Conservation (phyloP, 2,888 invertebrate genomes). For the Xestoiulus laeticollis region DNA sequence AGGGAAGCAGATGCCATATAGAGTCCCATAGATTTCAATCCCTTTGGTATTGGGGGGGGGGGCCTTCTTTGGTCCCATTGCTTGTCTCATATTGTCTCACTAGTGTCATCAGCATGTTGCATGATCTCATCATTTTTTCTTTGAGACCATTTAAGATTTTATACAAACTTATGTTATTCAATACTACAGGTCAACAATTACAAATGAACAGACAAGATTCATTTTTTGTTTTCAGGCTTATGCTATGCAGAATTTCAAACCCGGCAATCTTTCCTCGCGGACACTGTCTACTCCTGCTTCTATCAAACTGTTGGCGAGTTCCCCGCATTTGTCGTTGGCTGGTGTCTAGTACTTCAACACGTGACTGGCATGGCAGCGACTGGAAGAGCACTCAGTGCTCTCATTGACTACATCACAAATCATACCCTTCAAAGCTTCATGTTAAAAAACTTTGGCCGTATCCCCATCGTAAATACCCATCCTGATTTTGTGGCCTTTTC, state of each 20-base stretch:
- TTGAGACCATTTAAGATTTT: too few species aligned
- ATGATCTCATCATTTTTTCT: too few species aligned
- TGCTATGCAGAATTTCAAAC: slow-evolving; percentile 57
- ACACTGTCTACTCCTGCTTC: slow-evolving; percentile 56
- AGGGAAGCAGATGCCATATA: too few species aligned
- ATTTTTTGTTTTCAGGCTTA: slow-evolving; percentile 53
- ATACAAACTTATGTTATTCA: background rate
- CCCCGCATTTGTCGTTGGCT: slow-evolving; percentile 57
- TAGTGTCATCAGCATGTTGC: too few species aligned
- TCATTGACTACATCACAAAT: slow-evolving; percentile 52
- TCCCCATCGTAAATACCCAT: background rate
- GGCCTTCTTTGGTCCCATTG: too few species aligned
- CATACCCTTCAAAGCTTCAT: slow-evolving; percentile 46
- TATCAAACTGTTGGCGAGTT: slow-evolving; percentile 57
- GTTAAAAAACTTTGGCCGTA: slow-evolving; percentile 24
- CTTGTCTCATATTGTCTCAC: too few species aligned
- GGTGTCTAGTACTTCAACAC: slow-evolving; percentile 56
- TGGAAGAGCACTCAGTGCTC: slow-evolving; percentile 53
- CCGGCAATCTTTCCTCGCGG: slow-evolving; percentile 49
- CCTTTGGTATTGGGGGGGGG: too few species aligned
- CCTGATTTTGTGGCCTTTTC: slow-evolving; percentile 52
- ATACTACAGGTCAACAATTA: too few species aligned
- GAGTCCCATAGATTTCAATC: too few species aligned
- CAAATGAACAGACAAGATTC: too few species aligned
- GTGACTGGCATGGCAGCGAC: slow-evolving; percentile 55